Percentiles rank a stretch among this genome's conserved stretches.
Conservation (phyloP, 2,888 invertebrate genomes). For the Campoletis raptor region DNA sequence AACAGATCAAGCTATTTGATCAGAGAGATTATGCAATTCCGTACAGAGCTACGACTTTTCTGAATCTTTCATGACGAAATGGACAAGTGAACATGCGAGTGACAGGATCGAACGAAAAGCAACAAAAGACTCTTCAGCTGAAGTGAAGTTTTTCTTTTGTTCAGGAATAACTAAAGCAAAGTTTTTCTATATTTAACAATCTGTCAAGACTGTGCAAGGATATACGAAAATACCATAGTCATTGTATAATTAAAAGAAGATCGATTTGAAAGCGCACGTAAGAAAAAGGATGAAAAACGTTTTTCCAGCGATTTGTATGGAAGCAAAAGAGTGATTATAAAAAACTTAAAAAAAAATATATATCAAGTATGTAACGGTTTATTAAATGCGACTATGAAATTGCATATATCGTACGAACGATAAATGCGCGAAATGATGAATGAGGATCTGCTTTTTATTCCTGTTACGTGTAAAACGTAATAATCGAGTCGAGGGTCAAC, state of each 20-base stretch:
- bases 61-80: slow-evolving; percentile 60
- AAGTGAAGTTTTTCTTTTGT: slow-evolving; percentile 17
- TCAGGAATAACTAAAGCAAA: slow-evolving; percentile 46
- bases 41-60: slow-evolving; percentile 21
- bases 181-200: slow-evolving; percentile 32
- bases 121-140: slow-evolving; percentile 19
- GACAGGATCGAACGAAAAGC: slow-evolving; percentile 44
- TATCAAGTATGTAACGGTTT: slow-evolving; percentile 13
- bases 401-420: slow-evolving; percentile 20
- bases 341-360: neutral
- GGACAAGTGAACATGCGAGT: slow-evolving; percentile 28
- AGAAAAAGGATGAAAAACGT: slow-evolving; percentile 42
- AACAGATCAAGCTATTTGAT: slow-evolving; percentile 26
- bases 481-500: slow-evolving; percentile 60
- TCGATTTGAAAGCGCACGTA: slow-evolving; percentile 30
- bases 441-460: slow-evolving; percentile 45
- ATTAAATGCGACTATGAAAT: slow-evolving; percentile 28
- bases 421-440: slow-evolving; percentile 50
- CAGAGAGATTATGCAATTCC: slow-evolving; percentile 51
- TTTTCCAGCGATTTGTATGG: slow-evolving; percentile 44
- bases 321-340: neutral
- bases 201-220: neutral
- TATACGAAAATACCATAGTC: slow-evolving; percentile 21
- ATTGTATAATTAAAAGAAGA: slow-evolving; percentile 58
- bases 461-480: slow-evolving; percentile 35